Percentiles rank a stretch among this genome's conserved stretches.
phyloP scores from a whole-genome alignment of 2,888 invertebrate genomes.

The Atrina japonica region DNA sequence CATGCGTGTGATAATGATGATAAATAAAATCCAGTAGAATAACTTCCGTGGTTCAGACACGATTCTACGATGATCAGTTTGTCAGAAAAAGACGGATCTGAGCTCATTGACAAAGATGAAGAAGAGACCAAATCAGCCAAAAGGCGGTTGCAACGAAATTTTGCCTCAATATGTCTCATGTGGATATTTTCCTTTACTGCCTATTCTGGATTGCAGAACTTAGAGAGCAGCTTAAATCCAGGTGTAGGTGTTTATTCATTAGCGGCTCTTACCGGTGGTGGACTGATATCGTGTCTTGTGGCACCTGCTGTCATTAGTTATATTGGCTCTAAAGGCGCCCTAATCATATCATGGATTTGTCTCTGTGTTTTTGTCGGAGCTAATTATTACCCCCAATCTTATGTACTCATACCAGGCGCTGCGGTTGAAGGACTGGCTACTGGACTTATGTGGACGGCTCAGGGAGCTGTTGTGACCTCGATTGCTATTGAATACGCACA shows the following conservation, averaged over 20 bases:
- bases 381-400: constrained; percentile 60
- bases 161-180: constrained; percentile 53
- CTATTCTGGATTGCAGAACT: constrained; percentile 60
- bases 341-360: constrained; percentile 58
- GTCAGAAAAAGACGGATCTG: constrained; percentile 2
- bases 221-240: constrained; percentile 59
- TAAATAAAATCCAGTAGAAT: too few species aligned
- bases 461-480: constrained; percentile 61
- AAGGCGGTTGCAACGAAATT: constrained; percentile 42
- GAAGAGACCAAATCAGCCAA: constrained; percentile 36
- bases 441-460: constrained; percentile 66
- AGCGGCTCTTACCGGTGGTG: constrained; percentile 63
- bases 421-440: constrained; percentile 60
- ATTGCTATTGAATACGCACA: constrained; percentile 55
- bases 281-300: constrained; percentile 60
- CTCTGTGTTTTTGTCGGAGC: constrained; percentile 58
- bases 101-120: constrained; percentile 7
- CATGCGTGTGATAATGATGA: too few species aligned
- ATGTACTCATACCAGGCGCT: constrained; percentile 57
- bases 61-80: not conserved
- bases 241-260: constrained; percentile 60
- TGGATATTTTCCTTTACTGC: constrained; percentile 66
- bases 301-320: constrained; percentile 60
- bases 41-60: too few species aligned
- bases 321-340: constrained; percentile 59